Evolutionary conservation across 2,797 vertebrate genomes (phyloP).

Genomic region (Peromyscus melanophrys): DNA sequence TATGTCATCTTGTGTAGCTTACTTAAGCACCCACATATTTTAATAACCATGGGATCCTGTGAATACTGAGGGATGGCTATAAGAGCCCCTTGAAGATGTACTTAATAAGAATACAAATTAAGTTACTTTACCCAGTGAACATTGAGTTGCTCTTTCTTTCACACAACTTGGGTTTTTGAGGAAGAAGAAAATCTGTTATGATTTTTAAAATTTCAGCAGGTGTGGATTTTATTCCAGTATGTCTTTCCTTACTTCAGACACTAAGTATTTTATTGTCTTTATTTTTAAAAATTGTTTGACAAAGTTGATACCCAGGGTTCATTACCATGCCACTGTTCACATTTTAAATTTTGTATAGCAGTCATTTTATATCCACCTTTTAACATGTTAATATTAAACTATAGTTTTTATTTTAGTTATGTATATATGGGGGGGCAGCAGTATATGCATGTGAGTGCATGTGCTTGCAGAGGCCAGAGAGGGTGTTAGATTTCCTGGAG

Average conservation of each 20-base stretch:
- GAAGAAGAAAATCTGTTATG: conserved; percentile 12
- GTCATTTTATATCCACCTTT: not conserved
- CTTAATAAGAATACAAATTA: not conserved
- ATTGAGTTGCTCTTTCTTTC: not conserved
- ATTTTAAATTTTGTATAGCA: conserved; percentile 17
- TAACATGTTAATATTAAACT: not conserved
- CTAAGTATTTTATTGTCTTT: not conserved
- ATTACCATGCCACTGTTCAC: not conserved
- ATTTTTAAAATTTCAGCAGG: not conserved
- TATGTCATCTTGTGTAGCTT: not conserved
- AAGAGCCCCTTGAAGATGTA: not conserved
- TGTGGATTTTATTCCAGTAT: not conserved
- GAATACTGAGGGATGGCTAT: not conserved
- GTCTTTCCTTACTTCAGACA: not conserved
- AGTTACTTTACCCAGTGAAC: not conserved
- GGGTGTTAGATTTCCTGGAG: not conserved
- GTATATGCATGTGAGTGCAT: not conserved
- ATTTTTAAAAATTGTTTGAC: conserved; percentile 2
- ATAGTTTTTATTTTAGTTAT: not conserved
- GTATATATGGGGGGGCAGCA: not conserved
- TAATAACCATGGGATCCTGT: not conserved
- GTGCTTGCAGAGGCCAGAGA: not conserved
- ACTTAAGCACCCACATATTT: not conserved
- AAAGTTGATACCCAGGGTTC: not conserved
- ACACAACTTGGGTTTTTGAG: not conserved